Base-by-base conservation (phyloP, 2,797 vertebrate species). In the Leucoraja ocellata region DNA sequence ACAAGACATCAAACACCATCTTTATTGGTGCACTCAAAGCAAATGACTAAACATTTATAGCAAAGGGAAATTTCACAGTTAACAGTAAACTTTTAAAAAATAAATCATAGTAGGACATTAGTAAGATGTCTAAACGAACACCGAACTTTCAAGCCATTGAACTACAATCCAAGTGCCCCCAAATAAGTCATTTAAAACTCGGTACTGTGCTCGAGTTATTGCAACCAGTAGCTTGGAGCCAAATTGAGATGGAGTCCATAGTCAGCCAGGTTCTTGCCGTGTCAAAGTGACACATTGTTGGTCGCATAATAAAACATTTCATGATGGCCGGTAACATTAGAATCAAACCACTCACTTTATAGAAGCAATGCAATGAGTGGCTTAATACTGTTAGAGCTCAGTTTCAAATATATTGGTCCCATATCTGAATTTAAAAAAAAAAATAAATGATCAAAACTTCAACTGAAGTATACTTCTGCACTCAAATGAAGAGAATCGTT, bases 1-100 rank as follows among this genome's bases (percentile, higher is more conserved):
- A 71, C 14, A 74, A 73, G 36, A 46, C 18, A 91, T 39, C 68
- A 74, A 91, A 21, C 39, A 10, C 90, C 68, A 91, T 74, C 68
- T 91, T 91, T 91, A 91, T 91, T 91, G 90, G 73, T 91, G 68
- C 65, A 21, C 39, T 63, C 36, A 74, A 91, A 91, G 86, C 86
- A 90, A 90, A 68, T 32, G 32, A 91, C 90, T 91, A 36, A 39
- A 91, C 65, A 74, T 74, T 91, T 91, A 91, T 65, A 91, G 65
- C 65, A 91, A 91, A 91, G 65, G 71, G 23, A 73, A 91, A 91
- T 91, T 91, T 74, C 90, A 91, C 90, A 91, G 90, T 91, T 73
- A 91, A 91, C 68, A 91, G 46, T 91, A 91, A 91, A 91, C 32
- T 91, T 91, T 39, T 6, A 36, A 65, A 39, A 91, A 91, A 90